phyloP scores from a whole-genome alignment of 2,888 invertebrate species.

The Drosophila borealis region DNA sequence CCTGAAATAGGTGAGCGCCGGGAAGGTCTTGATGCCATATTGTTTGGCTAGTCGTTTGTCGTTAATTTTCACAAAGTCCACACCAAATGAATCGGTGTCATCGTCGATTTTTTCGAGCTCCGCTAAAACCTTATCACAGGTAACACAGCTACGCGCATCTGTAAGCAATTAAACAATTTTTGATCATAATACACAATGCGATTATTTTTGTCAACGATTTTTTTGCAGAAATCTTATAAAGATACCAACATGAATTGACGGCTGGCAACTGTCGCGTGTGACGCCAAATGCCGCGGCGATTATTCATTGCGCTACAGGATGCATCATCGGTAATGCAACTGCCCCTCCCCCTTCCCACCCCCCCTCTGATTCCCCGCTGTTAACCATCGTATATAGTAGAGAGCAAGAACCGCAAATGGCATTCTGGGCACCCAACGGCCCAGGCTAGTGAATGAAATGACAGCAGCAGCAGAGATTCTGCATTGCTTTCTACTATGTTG shows the following conservation, averaged over 20 bases:
- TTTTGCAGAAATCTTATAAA: slow-evolving; percentile 36
- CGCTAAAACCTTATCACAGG: slow-evolving; percentile 95
- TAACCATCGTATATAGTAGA: slow-evolving; percentile 16
- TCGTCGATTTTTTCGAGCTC: slow-evolving; percentile 97
- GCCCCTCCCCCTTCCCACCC: background rate
- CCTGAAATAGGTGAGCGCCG: slow-evolving; percentile 96
- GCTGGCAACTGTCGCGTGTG: slow-evolving; percentile 73
- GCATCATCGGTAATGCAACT: slow-evolving; percentile 60
- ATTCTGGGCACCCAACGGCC: slow-evolving; percentile 48
- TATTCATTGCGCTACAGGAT: slow-evolving; percentile 71
- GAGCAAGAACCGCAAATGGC: slow-evolving; percentile 60
- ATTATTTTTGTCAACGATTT: slow-evolving; percentile 4
- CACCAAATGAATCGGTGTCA: slow-evolving; percentile 97
- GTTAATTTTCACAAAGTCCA: slow-evolving; percentile 98
- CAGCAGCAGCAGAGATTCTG: slow-evolving; percentile 63
- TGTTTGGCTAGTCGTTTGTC: slow-evolving; percentile 98
- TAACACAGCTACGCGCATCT: slow-evolving; percentile 96
- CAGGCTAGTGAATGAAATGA: slow-evolving; percentile 76
- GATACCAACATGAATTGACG: slow-evolving; percentile 73
- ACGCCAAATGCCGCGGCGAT: slow-evolving; percentile 72
- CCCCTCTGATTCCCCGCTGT: background rate
- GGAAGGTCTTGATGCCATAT: slow-evolving; percentile 97
- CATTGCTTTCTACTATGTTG: slow-evolving; percentile 21
- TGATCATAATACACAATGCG: background rate
- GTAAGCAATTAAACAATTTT: slow-evolving; percentile 67